Conservation (phyloP, 2,888 invertebrate genomes). For the Ophion obscuratus region DNA sequence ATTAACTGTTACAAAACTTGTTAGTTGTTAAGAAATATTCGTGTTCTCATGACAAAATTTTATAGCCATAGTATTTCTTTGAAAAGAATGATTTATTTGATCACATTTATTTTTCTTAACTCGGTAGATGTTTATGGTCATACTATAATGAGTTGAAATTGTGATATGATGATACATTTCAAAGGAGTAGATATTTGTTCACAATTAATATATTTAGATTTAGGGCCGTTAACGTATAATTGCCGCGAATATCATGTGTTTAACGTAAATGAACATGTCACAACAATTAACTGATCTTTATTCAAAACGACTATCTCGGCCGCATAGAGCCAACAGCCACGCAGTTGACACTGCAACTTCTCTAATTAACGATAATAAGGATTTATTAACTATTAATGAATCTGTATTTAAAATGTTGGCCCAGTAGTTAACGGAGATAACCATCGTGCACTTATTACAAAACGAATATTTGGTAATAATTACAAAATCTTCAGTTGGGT, state of each 20-base stretch:
- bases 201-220: constrained; percentile 17
- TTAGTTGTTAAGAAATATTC: too few relatives aligned
- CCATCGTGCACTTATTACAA: not conserved
- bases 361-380: too few relatives aligned
- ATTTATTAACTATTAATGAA: too few relatives aligned
- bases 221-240: not conserved
- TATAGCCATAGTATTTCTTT: constrained; percentile 16
- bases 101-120: not conserved
- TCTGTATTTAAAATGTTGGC: too few relatives aligned
- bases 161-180: constrained; percentile 5
- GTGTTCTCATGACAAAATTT: not conserved
- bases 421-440: too few relatives aligned
- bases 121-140: constrained; percentile 13
- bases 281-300: constrained; percentile 12
- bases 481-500: not conserved
- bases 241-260: not conserved
- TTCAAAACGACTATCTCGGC: constrained; percentile 10
- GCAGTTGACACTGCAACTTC: not conserved
- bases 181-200: constrained; percentile 12
- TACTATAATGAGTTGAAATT: constrained; percentile 8
- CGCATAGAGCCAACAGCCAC: constrained; percentile 13
- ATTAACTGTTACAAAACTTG: too few relatives aligned
- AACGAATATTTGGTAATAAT: constrained; percentile 7
- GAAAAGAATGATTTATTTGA: constrained; percentile 20
- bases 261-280: constrained; percentile 1